Evolutionary conservation across 1,140 invertebrate genomes (phyloP).

Genomic region (Drosophila teissieri): DNA sequence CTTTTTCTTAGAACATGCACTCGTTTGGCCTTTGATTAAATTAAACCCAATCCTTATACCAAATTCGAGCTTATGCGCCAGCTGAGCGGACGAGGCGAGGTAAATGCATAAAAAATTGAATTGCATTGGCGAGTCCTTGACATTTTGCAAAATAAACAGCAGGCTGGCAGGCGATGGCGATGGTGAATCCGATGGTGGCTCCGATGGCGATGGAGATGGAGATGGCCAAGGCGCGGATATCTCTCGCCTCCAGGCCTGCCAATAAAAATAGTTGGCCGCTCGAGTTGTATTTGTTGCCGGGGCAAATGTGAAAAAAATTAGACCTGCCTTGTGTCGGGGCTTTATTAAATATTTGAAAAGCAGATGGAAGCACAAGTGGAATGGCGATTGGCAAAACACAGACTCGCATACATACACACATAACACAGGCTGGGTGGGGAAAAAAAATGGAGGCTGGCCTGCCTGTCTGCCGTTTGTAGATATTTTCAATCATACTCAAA

Average conservation of each 20-base stretch:
- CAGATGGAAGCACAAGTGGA: conserved; percentile 37
- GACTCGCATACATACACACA: neutral
- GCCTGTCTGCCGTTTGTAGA: conserved; percentile 59
- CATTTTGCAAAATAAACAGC: conserved; percentile 73
- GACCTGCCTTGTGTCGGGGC: conserved; percentile 71
- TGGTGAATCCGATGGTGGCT: conserved; percentile 10
- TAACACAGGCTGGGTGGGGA: neutral
- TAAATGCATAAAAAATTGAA: conserved; percentile 74
- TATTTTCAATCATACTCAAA: conserved; percentile 84
- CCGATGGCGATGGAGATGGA: conserved; percentile 3
- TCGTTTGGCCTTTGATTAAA: conserved; percentile 59
- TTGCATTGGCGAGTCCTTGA: conserved; percentile 74
- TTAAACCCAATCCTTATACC: conserved; percentile 52
- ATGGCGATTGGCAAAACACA: conserved; percentile 50
- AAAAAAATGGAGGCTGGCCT: conserved; percentile 27
- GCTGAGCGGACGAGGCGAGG: conserved; percentile 10
- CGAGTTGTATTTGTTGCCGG: conserved; percentile 49
- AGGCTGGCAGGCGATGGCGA: conserved; percentile 30
- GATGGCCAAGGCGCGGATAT: conserved; percentile 39
- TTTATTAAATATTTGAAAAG: conserved; percentile 80
- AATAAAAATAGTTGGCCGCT: conserved; percentile 65
- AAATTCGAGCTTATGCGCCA: conserved; percentile 21
- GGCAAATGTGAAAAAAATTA: conserved; percentile 49
- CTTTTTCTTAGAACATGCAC: conserved; percentile 5
- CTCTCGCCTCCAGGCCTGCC: conserved; percentile 50